phyloP scores from a whole-genome alignment of 2,113 vertebrate genomes.

The Sitta europaea region DNA sequence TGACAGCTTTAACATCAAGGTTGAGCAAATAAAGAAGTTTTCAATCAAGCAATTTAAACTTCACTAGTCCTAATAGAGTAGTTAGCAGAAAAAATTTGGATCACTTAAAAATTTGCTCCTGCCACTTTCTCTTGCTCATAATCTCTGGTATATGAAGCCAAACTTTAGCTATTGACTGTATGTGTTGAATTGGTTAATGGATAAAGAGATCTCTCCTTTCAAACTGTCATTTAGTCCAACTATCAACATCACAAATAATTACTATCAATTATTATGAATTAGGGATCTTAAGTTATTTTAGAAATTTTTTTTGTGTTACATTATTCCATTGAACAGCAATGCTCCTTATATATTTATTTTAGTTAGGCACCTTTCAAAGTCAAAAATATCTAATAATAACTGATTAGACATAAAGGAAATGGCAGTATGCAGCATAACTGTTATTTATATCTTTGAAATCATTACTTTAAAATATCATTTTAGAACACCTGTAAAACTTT shows the following conservation, averaged over 20 bases:
- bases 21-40: conserved; percentile 60
- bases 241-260: not conserved
- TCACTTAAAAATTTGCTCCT: conserved; percentile 13
- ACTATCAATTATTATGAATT: not conserved
- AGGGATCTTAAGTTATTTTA: not conserved
- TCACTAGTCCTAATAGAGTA: conserved; percentile 36
- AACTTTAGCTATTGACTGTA: not conserved
- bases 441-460: not conserved
- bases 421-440: not conserved
- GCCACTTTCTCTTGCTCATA: not conserved
- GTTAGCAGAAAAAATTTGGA: conserved; percentile 33
- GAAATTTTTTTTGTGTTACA: not conserved
- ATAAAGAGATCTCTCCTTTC: not conserved
- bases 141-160: not conserved
- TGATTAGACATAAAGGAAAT: not conserved
- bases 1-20: conserved; percentile 6
- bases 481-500: not conserved
- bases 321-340: not conserved
- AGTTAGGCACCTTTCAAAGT: not conserved
- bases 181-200: not conserved
- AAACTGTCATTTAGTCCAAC: not conserved
- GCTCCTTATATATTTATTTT: not conserved
- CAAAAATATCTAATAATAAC: not conserved
- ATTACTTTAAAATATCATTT: not conserved
- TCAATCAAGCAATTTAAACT: conserved; percentile 54